Conservation (phyloP, 2,797 vertebrate species). For the Squalus acanthias region DNA sequence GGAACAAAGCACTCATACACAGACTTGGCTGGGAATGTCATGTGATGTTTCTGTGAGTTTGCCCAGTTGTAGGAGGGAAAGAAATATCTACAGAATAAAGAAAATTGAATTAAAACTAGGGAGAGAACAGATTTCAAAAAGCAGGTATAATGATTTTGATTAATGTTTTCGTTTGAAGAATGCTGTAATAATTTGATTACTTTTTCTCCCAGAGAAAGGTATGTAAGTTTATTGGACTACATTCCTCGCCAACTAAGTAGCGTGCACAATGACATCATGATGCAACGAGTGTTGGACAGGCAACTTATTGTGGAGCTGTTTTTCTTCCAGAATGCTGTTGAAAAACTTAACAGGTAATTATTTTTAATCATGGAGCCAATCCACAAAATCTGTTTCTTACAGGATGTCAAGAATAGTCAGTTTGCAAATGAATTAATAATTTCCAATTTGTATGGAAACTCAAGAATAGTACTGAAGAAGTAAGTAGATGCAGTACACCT, state of each 20-base stretch:
- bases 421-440: constrained; percentile 5
- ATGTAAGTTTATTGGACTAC: constrained; percentile 68
- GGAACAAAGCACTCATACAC: neutral
- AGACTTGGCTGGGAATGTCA: neutral
- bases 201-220: constrained; percentile 63
- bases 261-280: constrained; percentile 71
- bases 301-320: constrained; percentile 72
- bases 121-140: neutral
- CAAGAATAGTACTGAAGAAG: neutral
- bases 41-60: neutral
- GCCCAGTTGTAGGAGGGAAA: neutral
- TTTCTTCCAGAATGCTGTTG: constrained; percentile 67
- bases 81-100: neutral
- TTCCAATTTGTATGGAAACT: constrained; percentile 12
- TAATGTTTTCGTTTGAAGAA: neutral
- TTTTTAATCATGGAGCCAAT: neutral
- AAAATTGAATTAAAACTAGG: neutral
- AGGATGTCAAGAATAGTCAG: neutral
- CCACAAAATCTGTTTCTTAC: neutral
- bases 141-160: neutral
- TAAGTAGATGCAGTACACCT: neutral
- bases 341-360: constrained; percentile 62
- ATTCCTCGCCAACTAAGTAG: constrained; percentile 68
- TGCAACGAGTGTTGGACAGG: constrained; percentile 67
- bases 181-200: neutral